Conservation (phyloP, 2,113 vertebrate genomes). For the Bufo bufo region DNA sequence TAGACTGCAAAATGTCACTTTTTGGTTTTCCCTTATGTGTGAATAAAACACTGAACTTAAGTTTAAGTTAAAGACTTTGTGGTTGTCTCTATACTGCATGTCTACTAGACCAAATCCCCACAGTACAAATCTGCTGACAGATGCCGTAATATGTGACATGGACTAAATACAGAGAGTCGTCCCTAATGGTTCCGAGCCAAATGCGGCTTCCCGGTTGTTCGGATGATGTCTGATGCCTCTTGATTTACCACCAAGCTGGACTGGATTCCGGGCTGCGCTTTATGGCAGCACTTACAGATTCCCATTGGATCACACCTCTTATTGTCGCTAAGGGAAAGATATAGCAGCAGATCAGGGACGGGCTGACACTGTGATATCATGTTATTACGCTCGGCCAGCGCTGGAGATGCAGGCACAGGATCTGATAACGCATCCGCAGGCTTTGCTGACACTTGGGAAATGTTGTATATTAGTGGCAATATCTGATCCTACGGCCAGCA, state of each 20-base stretch:
- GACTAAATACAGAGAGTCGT: slow-evolving; percentile 24
- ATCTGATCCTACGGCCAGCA: not conserved
- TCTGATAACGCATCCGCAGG: not conserved
- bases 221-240: slow-evolving; percentile 70
- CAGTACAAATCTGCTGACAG: not conserved
- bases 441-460: not conserved
- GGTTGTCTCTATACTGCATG: too few species aligned
- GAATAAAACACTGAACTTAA: too few species aligned
- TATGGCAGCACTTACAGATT: slow-evolving; percentile 59
- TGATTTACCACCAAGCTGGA: slow-evolving; percentile 64
- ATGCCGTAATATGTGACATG: not conserved
- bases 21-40: too few species aligned
- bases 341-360: not conserved
- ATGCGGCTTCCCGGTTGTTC: slow-evolving; percentile 72
- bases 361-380: not conserved
- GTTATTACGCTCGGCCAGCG: not conserved
- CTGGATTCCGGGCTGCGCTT: slow-evolving; percentile 62
- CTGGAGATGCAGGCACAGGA: not conserved
- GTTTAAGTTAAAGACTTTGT: too few species aligned
- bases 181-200: slow-evolving; percentile 40
- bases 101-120: too few species aligned
- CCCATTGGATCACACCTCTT: slow-evolving; percentile 76
- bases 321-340: slow-evolving; percentile 66
- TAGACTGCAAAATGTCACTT: too few species aligned
- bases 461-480: not conserved